Evolutionary conservation across 2,113 vertebrate genomes (phyloP).

Genomic region (Onychostoma macrolepis): DNA sequence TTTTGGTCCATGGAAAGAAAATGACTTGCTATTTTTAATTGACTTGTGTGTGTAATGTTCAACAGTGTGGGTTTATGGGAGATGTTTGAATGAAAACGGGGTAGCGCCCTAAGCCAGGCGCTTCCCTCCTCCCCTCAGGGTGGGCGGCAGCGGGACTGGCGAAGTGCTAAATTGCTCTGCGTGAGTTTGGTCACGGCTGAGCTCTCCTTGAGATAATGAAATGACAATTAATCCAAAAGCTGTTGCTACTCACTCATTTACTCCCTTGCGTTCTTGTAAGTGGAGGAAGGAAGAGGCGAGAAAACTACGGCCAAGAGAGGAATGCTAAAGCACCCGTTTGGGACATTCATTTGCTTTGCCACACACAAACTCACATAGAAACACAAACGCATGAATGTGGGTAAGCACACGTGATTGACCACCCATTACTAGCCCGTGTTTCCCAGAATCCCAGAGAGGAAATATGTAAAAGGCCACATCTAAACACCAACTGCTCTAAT

Average conservation of each 20-base stretch:
- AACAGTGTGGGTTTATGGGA: slow-evolving; percentile 31
- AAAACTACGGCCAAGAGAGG: slow-evolving; percentile 12
- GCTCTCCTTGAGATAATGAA: slow-evolving; percentile 80
- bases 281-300: slow-evolving; percentile 47
- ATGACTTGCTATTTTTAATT: slow-evolving; percentile 69
- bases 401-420: neutral
- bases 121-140: slow-evolving; percentile 16
- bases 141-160: slow-evolving; percentile 66
- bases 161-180: slow-evolving; percentile 75
- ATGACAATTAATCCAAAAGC: slow-evolving; percentile 79
- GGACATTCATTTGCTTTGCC: slow-evolving; percentile 15
- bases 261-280: slow-evolving; percentile 59
- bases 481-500: neutral
- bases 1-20: slow-evolving; percentile 57
- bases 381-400: neutral
- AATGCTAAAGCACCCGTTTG: slow-evolving; percentile 20
- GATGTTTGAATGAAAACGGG: slow-evolving; percentile 28
- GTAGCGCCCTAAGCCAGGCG: slow-evolving; percentile 8
- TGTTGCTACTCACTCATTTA: slow-evolving; percentile 72
- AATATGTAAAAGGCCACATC: neutral
- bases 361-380: slow-evolving; percentile 16
- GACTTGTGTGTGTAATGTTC: slow-evolving; percentile 48
- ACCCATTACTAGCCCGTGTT: neutral
- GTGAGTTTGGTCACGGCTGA: slow-evolving; percentile 77
- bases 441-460: neutral